Base-by-base conservation (phyloP, 2,113 vertebrate species). In the Pseudorectes ferrugineus region DNA sequence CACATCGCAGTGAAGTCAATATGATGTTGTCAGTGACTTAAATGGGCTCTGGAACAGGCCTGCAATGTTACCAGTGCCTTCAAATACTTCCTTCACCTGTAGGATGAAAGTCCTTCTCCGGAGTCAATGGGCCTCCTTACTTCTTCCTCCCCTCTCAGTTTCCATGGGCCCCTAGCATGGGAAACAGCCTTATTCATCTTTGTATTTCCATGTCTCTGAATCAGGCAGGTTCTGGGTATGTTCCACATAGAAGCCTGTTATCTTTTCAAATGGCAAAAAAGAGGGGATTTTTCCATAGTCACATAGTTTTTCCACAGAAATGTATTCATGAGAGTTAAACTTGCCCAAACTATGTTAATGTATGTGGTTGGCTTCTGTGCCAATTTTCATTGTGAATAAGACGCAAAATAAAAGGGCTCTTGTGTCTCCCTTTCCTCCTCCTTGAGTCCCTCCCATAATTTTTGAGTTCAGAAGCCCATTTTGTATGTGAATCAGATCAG, bases 271-370 rank as follows among this genome's bases (percentile, higher is more conserved):
- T 93, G 91, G 97, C 95, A 97, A 97, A 98, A 97, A 95, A 97
- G 96, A 97, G 96, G 96, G 95, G 93, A 92, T 97, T 96, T 98
- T 98, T 98, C 98, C 97, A 97, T 98, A 97, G 96, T 97, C 97
- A 97, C 96, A 97, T 95, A 96, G 84, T 97, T 98, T 98, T 98
- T 97, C 97, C 97, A 98, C 97, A 98, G 97, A 98, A 98, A 98
- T 97, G 97, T 97, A 98, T 97, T 98, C 96, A 97, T 98, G 97
- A 97, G 95, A 96, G 96, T 97, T 98, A 98, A 98, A 97, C 95
- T 97, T 96, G 95, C 94, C 95, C 96, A 87, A 98, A 96, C 97
- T 98, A 97, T 98, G 97, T 97, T 97, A 98, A 98, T 97, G 96
- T 97, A 98, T 98, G 97, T 98, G 97, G 97, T 97, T 96, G 97